Base-by-base conservation (phyloP, 2,113 vertebrate genomes). In the Callocephalon fimbriatum region DNA sequence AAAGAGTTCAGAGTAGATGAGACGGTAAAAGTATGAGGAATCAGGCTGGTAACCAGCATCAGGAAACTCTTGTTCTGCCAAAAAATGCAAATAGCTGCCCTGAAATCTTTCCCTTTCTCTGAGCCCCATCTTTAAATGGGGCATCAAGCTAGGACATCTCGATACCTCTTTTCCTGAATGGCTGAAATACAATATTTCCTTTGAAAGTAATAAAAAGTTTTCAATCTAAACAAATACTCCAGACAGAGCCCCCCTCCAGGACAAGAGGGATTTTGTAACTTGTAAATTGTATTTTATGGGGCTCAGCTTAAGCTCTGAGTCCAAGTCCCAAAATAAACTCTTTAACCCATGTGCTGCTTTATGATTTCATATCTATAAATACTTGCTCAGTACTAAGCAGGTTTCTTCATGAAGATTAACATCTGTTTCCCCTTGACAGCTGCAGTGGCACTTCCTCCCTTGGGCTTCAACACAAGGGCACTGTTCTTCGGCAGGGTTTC, bases 361-460 rank as follows among this genome's bases (percentile, higher is more conserved):
- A 18, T 68, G 80, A 93, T 77, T 92, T 85, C 88, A 74, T 72
- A 51, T 42, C 86, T 93, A 90, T 84, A 96, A 97, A 97, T 12
- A 65, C 72, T 76, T 13, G n/a, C 40, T 82, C 93, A 38, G 58
- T 47, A 63, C 73, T 15, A 6, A 44, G 77, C 80, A 58, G 74
- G 91, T 79, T 65, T 80, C 90, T 54, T 68, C 74, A 35, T 16
- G 18, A 29, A 38, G n/a, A 37, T 8, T 37, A 83, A 88, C 77
- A 66, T 70, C 90, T 88, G 70, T 10, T 50, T 73, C 63, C 75
- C 77, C 3, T 0, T 0, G 23, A 45, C 84, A 85, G 90, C 87
- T 50, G 78, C 67, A 32, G 61, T 32, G 2, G 15, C 6, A 3
- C 12, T 37, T 76, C 80, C 80, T 87, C 38, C 93, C 66, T 2